Evolutionary conservation across 2,113 vertebrate genomes (phyloP).

Genomic region (Agelaius phoeniceus): DNA sequence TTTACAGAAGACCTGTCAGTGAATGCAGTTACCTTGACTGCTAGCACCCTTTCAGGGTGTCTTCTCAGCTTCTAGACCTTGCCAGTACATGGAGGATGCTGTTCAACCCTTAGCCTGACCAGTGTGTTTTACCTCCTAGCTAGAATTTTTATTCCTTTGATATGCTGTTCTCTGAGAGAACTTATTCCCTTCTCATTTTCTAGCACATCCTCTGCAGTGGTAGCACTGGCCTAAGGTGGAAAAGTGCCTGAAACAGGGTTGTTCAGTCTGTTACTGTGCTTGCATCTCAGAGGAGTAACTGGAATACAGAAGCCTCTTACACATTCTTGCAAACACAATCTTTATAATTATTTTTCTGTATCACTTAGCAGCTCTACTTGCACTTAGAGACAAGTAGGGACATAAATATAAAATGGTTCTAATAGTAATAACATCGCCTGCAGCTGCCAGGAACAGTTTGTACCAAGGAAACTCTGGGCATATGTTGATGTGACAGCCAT

Average conservation of each 20-base stretch:
- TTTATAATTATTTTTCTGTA: background rate
- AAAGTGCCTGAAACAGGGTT: background rate
- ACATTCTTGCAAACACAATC: background rate
- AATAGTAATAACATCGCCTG: background rate
- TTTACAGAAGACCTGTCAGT: background rate
- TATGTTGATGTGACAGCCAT: constrained; percentile 15
- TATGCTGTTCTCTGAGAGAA: background rate
- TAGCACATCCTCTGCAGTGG: background rate
- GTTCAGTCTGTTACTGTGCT: background rate
- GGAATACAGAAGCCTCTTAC: background rate
- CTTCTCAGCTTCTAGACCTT: background rate
- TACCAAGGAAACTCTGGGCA: background rate
- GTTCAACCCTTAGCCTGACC: background rate
- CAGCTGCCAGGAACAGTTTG: constrained; percentile 19
- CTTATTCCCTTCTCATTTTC: background rate
- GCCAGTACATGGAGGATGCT: fast-evolving
- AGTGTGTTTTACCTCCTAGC: background rate
- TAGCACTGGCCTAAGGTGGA: background rate
- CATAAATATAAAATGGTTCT: background rate
- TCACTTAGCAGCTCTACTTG: background rate
- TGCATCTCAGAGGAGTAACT: background rate
- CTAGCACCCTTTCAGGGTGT: background rate
- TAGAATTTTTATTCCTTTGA: background rate
- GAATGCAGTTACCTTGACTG: background rate
- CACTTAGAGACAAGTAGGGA: background rate